These are phyloP conservation scores for Desmophyllum pertusum DNA, from an alignment of 92 coral and sea anemone species.

Conservation along the genomic window DNA sequence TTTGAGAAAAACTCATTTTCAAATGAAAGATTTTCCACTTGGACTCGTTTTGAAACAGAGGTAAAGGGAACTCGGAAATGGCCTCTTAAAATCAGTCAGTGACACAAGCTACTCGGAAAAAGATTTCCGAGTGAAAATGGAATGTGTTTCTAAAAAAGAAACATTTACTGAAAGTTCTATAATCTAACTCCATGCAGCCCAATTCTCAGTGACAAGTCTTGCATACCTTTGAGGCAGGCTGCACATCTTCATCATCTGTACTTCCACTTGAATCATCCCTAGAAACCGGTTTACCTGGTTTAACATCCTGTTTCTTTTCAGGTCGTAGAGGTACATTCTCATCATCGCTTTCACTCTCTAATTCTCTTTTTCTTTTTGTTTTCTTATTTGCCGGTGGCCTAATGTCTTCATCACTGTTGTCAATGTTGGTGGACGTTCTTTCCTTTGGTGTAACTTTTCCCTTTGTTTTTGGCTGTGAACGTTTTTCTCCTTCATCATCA, in stretches of 20 bases:
- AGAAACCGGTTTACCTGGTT: not conserved
- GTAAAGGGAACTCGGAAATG: too few species aligned
- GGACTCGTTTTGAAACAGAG: too few species aligned
- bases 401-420: slow-evolving; percentile 57
- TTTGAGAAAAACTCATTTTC: too few species aligned
- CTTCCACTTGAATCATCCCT: slow-evolving; percentile 15
- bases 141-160: too few species aligned
- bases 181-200: not conserved
- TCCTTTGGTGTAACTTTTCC: slow-evolving; percentile 15
- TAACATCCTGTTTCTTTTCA: not conserved
- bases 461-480: slow-evolving; percentile 41
- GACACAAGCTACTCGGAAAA: too few species aligned
- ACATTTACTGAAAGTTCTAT: not conserved
- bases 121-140: too few species aligned
- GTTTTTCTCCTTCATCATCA: slow-evolving; percentile 50
- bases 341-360: slow-evolving; percentile 58
- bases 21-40: too few species aligned
- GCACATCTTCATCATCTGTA: slow-evolving; percentile 20
- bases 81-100: too few species aligned
- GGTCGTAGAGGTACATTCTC: slow-evolving; percentile 13
- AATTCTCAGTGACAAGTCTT: not conserved
- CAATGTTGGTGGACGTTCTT: slow-evolving; percentile 26
- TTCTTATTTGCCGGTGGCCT: slow-evolving; percentile 25
- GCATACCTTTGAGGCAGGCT: slow-evolving; percentile 25
- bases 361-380: slow-evolving; percentile 46